Evolutionary conservation across 2,113 vertebrate species (phyloP), one percentile per base, ranked within the genome.

Genomic region (Zapus hudsonius): DNA sequence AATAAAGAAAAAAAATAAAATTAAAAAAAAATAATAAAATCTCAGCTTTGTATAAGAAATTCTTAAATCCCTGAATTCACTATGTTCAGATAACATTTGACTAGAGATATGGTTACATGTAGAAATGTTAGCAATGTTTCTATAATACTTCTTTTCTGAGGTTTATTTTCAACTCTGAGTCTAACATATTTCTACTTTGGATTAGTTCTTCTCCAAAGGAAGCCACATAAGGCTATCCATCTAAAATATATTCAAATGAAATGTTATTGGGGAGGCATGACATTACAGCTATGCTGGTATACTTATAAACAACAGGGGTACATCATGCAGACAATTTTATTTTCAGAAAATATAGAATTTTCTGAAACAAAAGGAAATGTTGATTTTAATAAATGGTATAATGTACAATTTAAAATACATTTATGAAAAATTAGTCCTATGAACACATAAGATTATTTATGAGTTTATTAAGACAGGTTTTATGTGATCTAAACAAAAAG

Each of bases 21-120:
- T n/a, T n/a, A n/a, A n/a, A n/a, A n/a, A n/a, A n/a, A n/a, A n/a
- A 85, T 75, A 78, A 76, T 81, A 29, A 95, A 96, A 86, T 44
- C 33, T 38, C 59, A 55, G 22, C 3, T 36, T 61, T 79, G 5
- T n/a, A 57, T 25, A 52, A 74, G 94, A 92, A 69, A 78, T 47
- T 67, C 31, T 57, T 85, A 52, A 91, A 36, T 78, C 27, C 90
- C 87, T 33, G 70, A 63, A 75, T 33, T 80, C 29, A 31, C 33
- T 42, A 33, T 29, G 15, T 64, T 19, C 44, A 13, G n/a, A 88
- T 90, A 95, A 95, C 9, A 93, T 76, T 25, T n/a, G 5, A 91
- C 13, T 42, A 47, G 42, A 59, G 63, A 79, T 89, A 89, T 33
- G 1, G 7, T 2, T 81, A 4, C 38, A 84, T 66, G 5, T 0